Conservation (phyloP, 2,113 vertebrate genomes). For the rabbit (Oryctolagus cuniculus) region DNA sequence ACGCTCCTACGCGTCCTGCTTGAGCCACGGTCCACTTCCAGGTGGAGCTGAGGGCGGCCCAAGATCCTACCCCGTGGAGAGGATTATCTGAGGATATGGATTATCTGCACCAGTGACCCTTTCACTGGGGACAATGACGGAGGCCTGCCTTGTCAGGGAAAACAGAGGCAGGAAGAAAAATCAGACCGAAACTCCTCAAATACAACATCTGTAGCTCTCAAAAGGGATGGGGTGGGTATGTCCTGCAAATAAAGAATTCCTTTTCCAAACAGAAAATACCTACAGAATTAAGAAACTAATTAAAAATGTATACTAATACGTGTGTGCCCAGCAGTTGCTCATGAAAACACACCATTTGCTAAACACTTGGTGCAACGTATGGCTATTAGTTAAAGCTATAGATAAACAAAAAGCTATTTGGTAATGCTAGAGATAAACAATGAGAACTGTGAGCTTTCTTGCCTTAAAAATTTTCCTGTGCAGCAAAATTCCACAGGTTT, state of each 20-base stretch:
- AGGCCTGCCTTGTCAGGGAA: background rate
- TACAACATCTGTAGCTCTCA: background rate
- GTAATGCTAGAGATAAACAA: background rate
- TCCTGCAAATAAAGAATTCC: conserved; percentile 14
- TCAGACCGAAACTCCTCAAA: background rate
- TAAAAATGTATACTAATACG: background rate
- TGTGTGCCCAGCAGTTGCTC: background rate
- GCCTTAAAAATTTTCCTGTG: background rate
- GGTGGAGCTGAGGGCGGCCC: background rate
- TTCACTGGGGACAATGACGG: conserved; percentile 58
- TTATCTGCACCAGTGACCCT: conserved; percentile 59
- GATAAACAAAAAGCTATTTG: background rate
- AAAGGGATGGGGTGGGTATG: background rate
- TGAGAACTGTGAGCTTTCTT: background rate
- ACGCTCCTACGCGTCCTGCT: background rate
- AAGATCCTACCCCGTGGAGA: background rate
- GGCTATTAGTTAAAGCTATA: background rate
- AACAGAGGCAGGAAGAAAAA: background rate
- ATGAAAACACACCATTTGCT: background rate
- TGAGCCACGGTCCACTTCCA: background rate
- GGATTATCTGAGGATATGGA: conserved; percentile 63
- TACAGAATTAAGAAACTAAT: conserved; percentile 20
- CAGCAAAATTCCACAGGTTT: conserved; percentile 22
- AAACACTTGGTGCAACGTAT: background rate
- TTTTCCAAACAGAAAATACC: background rate